phyloP scores from a whole-genome alignment of 2,113 vertebrate species.

The Crotophaga sulcirostris region DNA sequence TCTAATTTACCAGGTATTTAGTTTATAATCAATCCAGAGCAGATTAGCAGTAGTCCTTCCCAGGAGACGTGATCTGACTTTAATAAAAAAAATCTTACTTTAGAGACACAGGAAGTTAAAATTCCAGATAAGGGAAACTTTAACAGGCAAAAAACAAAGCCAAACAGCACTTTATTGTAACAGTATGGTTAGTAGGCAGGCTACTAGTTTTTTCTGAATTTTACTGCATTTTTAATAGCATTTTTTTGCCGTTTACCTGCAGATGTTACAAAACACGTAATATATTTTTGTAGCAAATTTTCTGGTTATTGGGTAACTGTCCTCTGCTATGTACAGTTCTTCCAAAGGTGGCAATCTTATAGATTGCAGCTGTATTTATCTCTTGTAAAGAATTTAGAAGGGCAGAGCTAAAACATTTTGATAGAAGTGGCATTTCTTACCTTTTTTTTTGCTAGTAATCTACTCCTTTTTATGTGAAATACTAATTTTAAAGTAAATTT shows the following conservation, averaged over 20 bases:
- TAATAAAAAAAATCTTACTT: background rate
- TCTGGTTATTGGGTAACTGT: conserved; percentile 59
- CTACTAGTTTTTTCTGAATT: conserved; percentile 37
- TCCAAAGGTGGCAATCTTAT: conserved; percentile 57
- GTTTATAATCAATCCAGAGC: background rate
- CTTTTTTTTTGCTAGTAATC: conserved; percentile 30
- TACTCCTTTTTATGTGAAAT: conserved; percentile 35
- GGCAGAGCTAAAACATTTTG: conserved; percentile 63
- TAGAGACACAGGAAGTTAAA: background rate
- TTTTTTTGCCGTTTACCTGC: conserved; percentile 51
- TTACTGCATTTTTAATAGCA: conserved; percentile 14
- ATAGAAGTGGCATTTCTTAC: conserved; percentile 62
- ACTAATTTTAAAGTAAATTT: conserved; percentile 17
- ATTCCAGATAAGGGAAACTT: background rate
- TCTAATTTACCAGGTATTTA: conserved; percentile 10
- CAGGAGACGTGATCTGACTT: background rate
- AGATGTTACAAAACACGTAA: conserved; percentile 29
- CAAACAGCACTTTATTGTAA: conserved; percentile 60
- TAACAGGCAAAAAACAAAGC: background rate
- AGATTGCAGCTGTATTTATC: conserved; percentile 64
- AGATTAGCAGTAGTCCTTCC: background rate
- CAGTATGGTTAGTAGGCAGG: background rate
- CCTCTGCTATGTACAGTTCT: conserved; percentile 60
- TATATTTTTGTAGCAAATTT: conserved; percentile 64
- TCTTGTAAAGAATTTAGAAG: conserved; percentile 62